Base-by-base conservation (phyloP, 2,888 invertebrate species). In the Cheilosia vulpina region DNA sequence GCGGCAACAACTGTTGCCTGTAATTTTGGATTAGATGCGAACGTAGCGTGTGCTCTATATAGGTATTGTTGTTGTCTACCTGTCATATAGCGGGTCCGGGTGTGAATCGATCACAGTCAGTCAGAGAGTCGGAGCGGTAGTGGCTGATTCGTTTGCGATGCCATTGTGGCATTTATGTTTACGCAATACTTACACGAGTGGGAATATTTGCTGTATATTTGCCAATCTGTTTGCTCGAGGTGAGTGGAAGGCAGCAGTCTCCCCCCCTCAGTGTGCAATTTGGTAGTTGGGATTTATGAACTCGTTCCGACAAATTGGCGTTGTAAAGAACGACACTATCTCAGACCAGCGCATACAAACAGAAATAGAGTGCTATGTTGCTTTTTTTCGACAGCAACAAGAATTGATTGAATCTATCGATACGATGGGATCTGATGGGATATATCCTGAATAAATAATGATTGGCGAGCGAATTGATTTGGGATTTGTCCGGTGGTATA, bases 331-430 rank as follows among this genome's bases (percentile, higher is more conserved):
- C 58, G 58, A 58, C 75, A 76, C 71, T 75, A 73, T 73, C 60
- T 38, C 38, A 13, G 3, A 1, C 38, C 4, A 13, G 38, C 24
- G 24, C 57, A 58, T 71, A 53, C 19, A 53, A 53, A 53, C 58
- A 77, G 60, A 38, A 58, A 15, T 41, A 21, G 62, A 53, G 65
- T 68, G 66, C 21, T 66, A 72, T 76, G 71, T 57, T 85, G 27
- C 27, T 9, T 77, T 85, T 72, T 72, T 85, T 62, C 57, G 71
- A 81, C 68, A 68, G 68, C 19, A 52, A 60, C 24, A 47, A 41
- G 55, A 79, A 71, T 72, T 85, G 84, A 85, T 80, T 80, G 80
- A 80, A 85, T 71, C 68, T 80, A 80, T 85, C 75, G 80, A 80
- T 80, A 34, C 55, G 60, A 52, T 69, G 60, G 72, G 50, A 68